Conservation (phyloP, 1,140 invertebrate genomes). For the Macrotrachela quadricornifera region DNA sequence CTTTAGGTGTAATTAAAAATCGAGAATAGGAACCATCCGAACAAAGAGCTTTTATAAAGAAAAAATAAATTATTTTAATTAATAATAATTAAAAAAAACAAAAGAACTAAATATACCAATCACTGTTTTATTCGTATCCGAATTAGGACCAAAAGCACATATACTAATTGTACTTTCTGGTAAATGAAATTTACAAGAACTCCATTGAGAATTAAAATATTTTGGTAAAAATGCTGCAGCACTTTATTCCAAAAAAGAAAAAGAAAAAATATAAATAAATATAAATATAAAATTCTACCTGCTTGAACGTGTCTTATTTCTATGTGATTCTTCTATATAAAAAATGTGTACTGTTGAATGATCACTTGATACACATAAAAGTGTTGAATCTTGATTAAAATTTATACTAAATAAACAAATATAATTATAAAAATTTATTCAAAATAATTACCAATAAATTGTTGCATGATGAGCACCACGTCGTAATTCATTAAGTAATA, state of each 20-base stretch:
- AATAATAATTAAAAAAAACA: conserved; percentile 41
- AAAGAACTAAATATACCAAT: conserved; percentile 39
- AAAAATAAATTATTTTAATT: neutral
- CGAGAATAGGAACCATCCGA: conserved; percentile 84
- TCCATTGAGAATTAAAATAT: conserved; percentile 93
- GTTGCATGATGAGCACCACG: conserved; percentile 73
- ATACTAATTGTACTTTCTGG: conserved; percentile 75
- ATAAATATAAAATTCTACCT: neutral
- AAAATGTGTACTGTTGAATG: conserved; percentile 93
- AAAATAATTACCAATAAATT: conserved; percentile 43
- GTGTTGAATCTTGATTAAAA: conserved; percentile 84
- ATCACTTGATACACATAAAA: conserved; percentile 80
- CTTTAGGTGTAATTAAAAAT: conserved; percentile 78
- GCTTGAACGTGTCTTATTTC: conserved; percentile 41
- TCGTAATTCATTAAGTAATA: conserved; percentile 67
- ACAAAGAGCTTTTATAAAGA: neutral
- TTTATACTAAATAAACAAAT: conserved; percentile 48
- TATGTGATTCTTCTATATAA: conserved; percentile 65
- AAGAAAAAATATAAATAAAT: conserved; percentile 9
- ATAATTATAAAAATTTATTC: neutral
- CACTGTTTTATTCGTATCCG: conserved; percentile 39
- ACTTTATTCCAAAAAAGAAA: conserved; percentile 47
- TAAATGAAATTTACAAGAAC: conserved; percentile 89
- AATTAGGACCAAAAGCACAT: conserved; percentile 65
- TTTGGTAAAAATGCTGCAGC: conserved; percentile 77